Conservation (phyloP, 2,113 vertebrate genomes). For the Antidorcas marsupialis region DNA sequence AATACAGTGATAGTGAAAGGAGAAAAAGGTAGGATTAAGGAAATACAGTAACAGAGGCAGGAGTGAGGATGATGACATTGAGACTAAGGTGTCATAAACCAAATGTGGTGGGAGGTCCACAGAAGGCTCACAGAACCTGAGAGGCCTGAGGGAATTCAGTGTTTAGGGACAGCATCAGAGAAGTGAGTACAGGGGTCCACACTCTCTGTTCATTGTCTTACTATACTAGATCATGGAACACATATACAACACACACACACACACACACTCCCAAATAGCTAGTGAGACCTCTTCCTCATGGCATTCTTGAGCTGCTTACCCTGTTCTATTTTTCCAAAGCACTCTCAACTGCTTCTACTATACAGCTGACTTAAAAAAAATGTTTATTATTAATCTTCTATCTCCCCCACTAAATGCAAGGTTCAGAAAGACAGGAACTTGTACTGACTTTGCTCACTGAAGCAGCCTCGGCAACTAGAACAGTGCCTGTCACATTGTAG, state of each 20-base stretch:
- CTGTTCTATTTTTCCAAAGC: not conserved
- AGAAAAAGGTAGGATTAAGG: too few relatives aligned
- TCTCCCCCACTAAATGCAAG: not conserved
- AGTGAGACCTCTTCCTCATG: not conserved
- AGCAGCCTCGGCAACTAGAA: not conserved
- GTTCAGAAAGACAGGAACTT: not conserved
- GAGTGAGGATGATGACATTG: not conserved
- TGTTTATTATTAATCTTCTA: not conserved
- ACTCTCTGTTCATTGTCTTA: not conserved
- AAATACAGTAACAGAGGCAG: not conserved
- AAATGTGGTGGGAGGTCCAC: not conserved
- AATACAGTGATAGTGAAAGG: rapidly evolving
- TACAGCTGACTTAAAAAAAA: not conserved
- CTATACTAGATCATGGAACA: not conserved
- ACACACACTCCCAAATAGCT: not conserved
- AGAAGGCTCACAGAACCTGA: not conserved
- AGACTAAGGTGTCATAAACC: not conserved
- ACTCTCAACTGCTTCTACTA: not conserved
- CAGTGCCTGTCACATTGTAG: not conserved
- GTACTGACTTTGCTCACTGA: not conserved
- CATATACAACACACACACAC: too few relatives aligned
- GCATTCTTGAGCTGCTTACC: not conserved
- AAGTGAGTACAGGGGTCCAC: not conserved
- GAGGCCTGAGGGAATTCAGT: not conserved
- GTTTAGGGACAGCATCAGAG: not conserved